These are phyloP conservation scores for Eonycteris spelaea DNA, from an alignment of 2,113 vertebrate species.

Conservation along the genomic window DNA sequence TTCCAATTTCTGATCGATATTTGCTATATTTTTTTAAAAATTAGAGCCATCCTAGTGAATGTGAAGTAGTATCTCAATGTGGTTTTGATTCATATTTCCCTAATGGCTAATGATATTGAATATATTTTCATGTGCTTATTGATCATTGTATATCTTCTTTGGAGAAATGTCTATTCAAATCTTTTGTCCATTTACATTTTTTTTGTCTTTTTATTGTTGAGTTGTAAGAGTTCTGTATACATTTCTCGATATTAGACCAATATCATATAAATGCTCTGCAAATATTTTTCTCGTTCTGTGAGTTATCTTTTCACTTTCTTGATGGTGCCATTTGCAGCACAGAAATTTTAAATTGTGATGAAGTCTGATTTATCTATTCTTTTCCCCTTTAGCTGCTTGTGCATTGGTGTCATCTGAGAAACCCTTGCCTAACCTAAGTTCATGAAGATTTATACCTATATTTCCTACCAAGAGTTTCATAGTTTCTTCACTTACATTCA, in stretches of 20 bases:
- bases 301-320: slow-evolving; percentile 28
- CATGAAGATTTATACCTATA: slow-evolving; percentile 11
- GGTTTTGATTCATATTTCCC: slow-evolving; percentile 43
- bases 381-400: slow-evolving; percentile 28
- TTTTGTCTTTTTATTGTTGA: background rate
- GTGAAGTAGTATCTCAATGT: background rate
- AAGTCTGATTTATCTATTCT: background rate
- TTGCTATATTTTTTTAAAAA: background rate
- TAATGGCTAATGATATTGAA: background rate
- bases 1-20: background rate
- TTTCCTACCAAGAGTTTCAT: slow-evolving; percentile 31
- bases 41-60: background rate
- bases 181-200: background rate
- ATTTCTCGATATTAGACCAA: background rate
- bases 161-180: background rate
- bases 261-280: background rate
- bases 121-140: slow-evolving; percentile 24
- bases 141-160: slow-evolving; percentile 1
- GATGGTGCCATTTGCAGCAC: background rate
- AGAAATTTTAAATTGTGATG: slow-evolving; percentile 44
- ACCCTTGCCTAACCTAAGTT: background rate
- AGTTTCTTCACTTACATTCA: slow-evolving; percentile 32
- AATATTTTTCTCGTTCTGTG: background rate
- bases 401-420: slow-evolving; percentile 34
- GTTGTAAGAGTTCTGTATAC: slow-evolving; percentile 21